Evolutionary conservation across 2,113 vertebrate species (phyloP), one percentile per base, ranked within the genome.

Genomic region (Geococcyx californianus): DNA sequence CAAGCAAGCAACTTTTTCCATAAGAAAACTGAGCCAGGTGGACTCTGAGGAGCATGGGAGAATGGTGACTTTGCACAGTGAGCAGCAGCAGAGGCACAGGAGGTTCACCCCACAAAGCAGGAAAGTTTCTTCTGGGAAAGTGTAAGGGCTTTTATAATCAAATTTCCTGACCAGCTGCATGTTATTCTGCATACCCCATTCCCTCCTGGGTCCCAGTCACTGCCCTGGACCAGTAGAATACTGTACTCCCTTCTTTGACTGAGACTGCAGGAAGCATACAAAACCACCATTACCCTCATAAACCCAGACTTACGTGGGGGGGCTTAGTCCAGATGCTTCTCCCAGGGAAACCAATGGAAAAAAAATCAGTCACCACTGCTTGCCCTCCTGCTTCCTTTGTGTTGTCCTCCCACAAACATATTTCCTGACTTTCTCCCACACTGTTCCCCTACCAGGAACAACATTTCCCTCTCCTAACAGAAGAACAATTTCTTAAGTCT

Each of bases 301-400:
- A 76, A 92, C 21, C 2, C 29, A 62, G 9, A 45, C 9, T 28
- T 42, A 63, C 0, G 0, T 19, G 36, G 4, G 8, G 14, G 40
- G 28, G 3, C 9, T 87, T 38, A 23, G 40, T 91, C 67, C 93
- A 95, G 67, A 83, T 85, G 76, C 20, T 91, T 83, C 62, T 95
- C 70, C 54, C 4, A 3, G 34, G 67, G 70, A 93, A 82, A 49
- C 11, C 20, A 73, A 18, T 3, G 8, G 16, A 40, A 80, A 94
- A 81, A 78, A 72, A 34, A 80, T 18, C 47, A 66, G 67, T 89
- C 55, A 86, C 51, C 55, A 80, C 72, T 85, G 29, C 20, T 93
- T 89, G 75, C 75, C 87, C 67, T 91, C 55, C 4, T 20, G 10
- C 44, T 91, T 95, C 64, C 84, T 93, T 90, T 95, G 8, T 73